Evolutionary conservation across 2,113 vertebrate genomes (phyloP), one percentile per base, ranked within the genome.

Genomic region (Channa maculata): DNA sequence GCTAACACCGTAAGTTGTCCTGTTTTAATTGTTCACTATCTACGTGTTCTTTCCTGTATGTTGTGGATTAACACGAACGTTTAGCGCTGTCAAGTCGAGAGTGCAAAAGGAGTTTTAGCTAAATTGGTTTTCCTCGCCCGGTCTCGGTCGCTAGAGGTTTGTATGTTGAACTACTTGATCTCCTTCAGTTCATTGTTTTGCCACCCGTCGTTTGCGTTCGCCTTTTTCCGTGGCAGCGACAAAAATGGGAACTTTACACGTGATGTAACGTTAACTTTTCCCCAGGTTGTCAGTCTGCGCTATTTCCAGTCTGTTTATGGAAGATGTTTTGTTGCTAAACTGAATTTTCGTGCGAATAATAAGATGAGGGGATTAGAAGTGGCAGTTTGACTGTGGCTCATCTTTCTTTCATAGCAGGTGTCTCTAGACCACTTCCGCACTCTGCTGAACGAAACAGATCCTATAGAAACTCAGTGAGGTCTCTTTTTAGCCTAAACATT

Each of bases 381-480:
- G 45, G 43, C 51, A 33, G 33, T 34, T 68, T 13, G 54, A 58
- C 41, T 60, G 63, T 2, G 41, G 59, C 55, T 82, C 71, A 79
- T 86, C 82, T 84, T 46, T 44, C 66, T 65, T 13, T 24, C 24
- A 24, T 24, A 74, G 91, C 91, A 92, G 91, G 91, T 92, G 91
- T 86, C 71, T 86, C 43, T 54, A 34, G n/a, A 46, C 34, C 69
- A 89, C 91, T 91, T 91, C 91, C 89, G 86, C 88, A 80, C 70
- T 87, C 48, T 63, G 58, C 61, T 43, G 52, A 14, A 49, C 68
- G 15, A 68, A 60, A 50, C 2, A 10, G 24, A 39, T 34, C 12
- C 2, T 24, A 4, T 12, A 38, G 51, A 6, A 59, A 55, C 36
- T 11, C 10, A 15, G 3, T 24, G 8, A 53, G n/a, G 1, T 60